Evolutionary conservation across 35 echinoderm and acorn worm genomes (phyloP), one percentile per base, ranked within the genome.

Genomic region (Apostichopus japonicus): DNA sequence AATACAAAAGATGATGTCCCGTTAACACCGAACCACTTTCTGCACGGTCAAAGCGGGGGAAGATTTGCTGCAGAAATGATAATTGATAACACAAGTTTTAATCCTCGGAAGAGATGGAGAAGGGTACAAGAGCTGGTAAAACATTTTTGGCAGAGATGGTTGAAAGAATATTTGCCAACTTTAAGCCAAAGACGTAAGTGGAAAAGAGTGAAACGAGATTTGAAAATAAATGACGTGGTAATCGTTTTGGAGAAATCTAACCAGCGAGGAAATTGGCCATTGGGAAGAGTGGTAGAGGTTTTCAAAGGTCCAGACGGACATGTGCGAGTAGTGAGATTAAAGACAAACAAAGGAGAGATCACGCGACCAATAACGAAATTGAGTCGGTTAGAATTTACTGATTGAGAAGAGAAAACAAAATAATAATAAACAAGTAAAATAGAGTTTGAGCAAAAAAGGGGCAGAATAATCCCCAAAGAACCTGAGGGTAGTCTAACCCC

Each of bases 261-360:
- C 55, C 17, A 61, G 63, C 19, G 55, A 24, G 77, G 77, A 10
- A 53, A 82, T 15, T 92, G 90, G 78, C 25, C 90, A 11, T 65
- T 82, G 19, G 90, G 90, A 10, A 92, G 78, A 79, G 24, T 82
- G 19, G 24, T 92, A 6, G 55, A 81, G 51, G 90, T 92, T 24
- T 82, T 24, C 24, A 76, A 76, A 65, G 90, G 77, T 61, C 17
- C 4, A 24, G 90, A 92, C 24, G 65, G 65, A 17, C 90, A 92
- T 92, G 77, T 92, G 59, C 15, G 90, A 33, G 78, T 81, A 44
- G 33, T 44, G 33, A 44, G 33, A 44, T 1, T 44, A 44, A 44
- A 44, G 33, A 44, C 33, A 44, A 44, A 44, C 3, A 44, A 44
- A 44, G 0, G 33, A 44, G 33, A 44, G 33, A 44, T 44, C 0